Conservation (phyloP, 2,797 vertebrate species). For the Microctenopoma steveboyesi region DNA sequence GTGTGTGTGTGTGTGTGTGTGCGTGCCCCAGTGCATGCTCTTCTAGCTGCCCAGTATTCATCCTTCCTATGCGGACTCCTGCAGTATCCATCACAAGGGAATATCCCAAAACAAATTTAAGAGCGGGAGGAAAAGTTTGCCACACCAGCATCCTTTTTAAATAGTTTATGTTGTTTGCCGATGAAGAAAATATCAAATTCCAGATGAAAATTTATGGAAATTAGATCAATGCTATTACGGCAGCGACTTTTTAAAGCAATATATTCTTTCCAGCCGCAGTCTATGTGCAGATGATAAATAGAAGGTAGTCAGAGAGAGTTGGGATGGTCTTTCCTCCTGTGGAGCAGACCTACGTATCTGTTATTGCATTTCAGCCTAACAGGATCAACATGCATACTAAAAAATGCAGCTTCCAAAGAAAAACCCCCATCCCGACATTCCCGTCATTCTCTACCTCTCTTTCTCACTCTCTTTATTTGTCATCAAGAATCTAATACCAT, state of each 20-base stretch:
- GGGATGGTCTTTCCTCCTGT: slow-evolving; percentile 76
- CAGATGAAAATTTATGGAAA: slow-evolving; percentile 89
- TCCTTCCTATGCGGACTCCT: slow-evolving; percentile 52
- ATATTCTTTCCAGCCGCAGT: slow-evolving; percentile 85
- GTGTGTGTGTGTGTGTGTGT: slow-evolving; percentile 17
- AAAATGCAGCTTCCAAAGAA: slow-evolving; percentile 74
- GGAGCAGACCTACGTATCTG: slow-evolving; percentile 77
- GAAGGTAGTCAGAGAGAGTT: slow-evolving; percentile 81
- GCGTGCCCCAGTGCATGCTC: slow-evolving; percentile 11
- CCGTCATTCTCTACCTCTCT: slow-evolving; percentile 68
- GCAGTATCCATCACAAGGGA: slow-evolving; percentile 79
- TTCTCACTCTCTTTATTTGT: slow-evolving; percentile 82
- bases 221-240: slow-evolving; percentile 85
- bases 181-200: slow-evolving; percentile 88
- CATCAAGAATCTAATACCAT: slow-evolving; percentile 83
- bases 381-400: slow-evolving; percentile 84
- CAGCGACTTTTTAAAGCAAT: slow-evolving; percentile 88
- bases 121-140: slow-evolving; percentile 83
- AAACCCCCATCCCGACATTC: slow-evolving; percentile 70
- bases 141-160: slow-evolving; percentile 81
- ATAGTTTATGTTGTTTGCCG: slow-evolving; percentile 86
- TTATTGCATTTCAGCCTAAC: slow-evolving; percentile 85
- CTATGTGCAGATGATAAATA: slow-evolving; percentile 84
- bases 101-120: slow-evolving; percentile 81
- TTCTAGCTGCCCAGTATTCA: slow-evolving; percentile 61